Base-by-base conservation (phyloP, 2,113 vertebrate genomes). In the Genyomyrus donnyi region DNA sequence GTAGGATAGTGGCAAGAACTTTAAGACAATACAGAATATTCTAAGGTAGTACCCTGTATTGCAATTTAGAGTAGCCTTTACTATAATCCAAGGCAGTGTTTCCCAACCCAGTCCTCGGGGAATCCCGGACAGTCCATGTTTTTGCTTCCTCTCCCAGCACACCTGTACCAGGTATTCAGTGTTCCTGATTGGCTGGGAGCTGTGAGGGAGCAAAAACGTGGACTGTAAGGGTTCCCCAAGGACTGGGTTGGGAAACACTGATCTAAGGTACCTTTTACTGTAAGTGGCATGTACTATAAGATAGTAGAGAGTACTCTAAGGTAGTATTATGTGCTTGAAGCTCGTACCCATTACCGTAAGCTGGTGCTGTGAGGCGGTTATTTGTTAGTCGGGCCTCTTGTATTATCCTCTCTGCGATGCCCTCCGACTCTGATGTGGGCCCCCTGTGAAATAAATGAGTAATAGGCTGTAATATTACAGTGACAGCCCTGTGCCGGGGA, bases 391-490 rank as follows among this genome's bases (percentile, higher is more conserved):
- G 1, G 74, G 35, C 31, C 74, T 80, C 13, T 19, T 42, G 35
- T 19, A 42, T 42, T 42, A 80, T 80, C 74, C 35, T 80, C 74
- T 80, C 35, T 80, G 74, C 35, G 35, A 19, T 80, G 74, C 74
- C 74, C 74, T 42, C 74, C 35, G 35, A 80, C 74, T 42, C 74
- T 80, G 74, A 80, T 39, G 74, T 13, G 15, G 74, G 74, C 74
- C 74, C 74, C 74, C 35, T 80, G 74, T 80, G 74, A 42, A 80
- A 80, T 80, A 80, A 80, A 80, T 80, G 74, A 80, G 74, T 80
- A 80, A 80, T 80, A 80, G 74, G 74, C 74, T 80, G 35, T 80
- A 80, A 80, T 80, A 80, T 80, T 80, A 80, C 31, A 80, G 31
- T 80, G 74, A 80, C 74, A 80, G 74, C 74, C 74, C 13, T 80